These are phyloP conservation scores for Solea solea DNA, from an alignment of 2,113 vertebrate genomes.

Conservation along the genomic window DNA sequence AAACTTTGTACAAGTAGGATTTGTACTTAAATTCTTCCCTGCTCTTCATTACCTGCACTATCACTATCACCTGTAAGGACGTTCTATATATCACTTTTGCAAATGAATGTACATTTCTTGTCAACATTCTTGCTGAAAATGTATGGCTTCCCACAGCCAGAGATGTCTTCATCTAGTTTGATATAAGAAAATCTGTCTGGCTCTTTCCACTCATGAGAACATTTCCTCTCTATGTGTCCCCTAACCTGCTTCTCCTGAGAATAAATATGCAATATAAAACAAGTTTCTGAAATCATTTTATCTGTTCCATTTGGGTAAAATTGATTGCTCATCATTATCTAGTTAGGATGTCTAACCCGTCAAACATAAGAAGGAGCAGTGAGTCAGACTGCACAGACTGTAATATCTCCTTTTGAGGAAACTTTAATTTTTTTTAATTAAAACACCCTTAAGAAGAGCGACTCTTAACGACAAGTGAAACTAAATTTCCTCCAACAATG, in stretches of 20 bases:
- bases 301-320: too few relatives aligned
- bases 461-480: conserved; percentile 11
- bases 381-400: conserved; percentile 8
- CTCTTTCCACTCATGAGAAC: not conserved
- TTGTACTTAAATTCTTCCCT: conserved; percentile 31
- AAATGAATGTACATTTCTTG: conserved; percentile 33
- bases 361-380: conserved; percentile 3
- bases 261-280: conserved; percentile 28
- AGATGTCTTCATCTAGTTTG: conserved; percentile 34
- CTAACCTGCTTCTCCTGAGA: conserved; percentile 23
- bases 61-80: not conserved
- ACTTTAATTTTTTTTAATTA: not conserved
- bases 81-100: conserved; percentile 18
- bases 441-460: conserved; percentile 16
- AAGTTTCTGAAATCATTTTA: conserved; percentile 8
- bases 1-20: conserved; percentile 40
- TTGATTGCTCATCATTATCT: too few relatives aligned
- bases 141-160: conserved; percentile 1
- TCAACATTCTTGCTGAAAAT: conserved; percentile 28
- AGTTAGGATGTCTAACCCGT: not conserved
- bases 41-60: conserved; percentile 30
- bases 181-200: conserved; percentile 3
- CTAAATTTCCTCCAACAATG: conserved; percentile 19
- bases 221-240: conserved; percentile 6
- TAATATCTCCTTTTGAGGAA: conserved; percentile 25